Percentiles rank a stretch among this genome's conserved stretches.
Evolutionary conservation across 2,888 invertebrate species (phyloP).

Genomic region (Slavum lentiscoides): DNA sequence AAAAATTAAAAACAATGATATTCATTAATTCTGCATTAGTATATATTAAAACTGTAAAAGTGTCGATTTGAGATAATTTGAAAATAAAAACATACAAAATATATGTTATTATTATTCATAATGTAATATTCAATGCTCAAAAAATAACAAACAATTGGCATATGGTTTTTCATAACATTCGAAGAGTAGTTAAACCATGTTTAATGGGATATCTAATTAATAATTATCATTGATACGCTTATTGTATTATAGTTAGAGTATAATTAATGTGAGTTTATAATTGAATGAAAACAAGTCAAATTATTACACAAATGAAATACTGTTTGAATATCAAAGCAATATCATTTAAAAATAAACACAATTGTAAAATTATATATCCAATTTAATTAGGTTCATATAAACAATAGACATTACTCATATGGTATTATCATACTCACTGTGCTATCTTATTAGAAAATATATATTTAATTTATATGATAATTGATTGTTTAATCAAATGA

Average conservation of each 20-base stretch:
- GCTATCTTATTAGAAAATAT: no score
- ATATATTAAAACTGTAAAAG: neutral
- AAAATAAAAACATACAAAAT: neutral
- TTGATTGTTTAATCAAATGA: no score
- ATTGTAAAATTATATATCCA: no score
- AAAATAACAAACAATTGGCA: neutral
- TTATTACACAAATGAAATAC: neutral
- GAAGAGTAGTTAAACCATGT: no score
- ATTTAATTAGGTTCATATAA: no score
- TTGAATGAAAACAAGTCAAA: neutral
- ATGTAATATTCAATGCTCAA: neutral
- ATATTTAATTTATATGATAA: no score
- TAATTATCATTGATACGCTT: neutral
- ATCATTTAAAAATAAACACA: no score
- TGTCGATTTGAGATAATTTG: neutral
- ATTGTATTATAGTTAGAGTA: neutral
- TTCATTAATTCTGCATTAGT: neutral
- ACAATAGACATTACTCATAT: no score
- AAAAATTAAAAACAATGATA: conserved; percentile 25
- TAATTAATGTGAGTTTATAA: neutral
- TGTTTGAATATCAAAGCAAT: no score
- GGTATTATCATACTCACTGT: no score
- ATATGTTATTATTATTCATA: neutral
- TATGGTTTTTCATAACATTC: no score
- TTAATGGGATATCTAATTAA: no score